A percentile compares a stretch with the other conserved stretches of the same genome.
Evolutionary conservation across 2,888 invertebrate genomes (phyloP).

Genomic region (Muscina levida): DNA sequence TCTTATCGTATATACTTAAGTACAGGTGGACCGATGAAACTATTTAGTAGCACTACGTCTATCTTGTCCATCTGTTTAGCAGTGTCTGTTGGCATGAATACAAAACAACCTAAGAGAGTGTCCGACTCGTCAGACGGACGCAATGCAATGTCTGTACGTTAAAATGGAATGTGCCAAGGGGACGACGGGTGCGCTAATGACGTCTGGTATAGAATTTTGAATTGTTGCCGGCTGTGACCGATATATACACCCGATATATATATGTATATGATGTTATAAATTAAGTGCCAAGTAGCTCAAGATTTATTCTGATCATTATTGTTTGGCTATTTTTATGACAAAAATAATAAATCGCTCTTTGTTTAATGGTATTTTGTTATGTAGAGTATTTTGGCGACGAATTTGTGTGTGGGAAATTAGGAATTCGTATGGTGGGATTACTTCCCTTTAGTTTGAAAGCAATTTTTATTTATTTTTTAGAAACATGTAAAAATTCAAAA

Average conservation of each 20-base stretch:
- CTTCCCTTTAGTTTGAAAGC: slow-evolving; percentile 3
- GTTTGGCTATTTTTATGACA: not conserved
- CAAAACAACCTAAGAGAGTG: too few species aligned
- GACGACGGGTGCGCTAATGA: not conserved
- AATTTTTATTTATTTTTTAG: not conserved
- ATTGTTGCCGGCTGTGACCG: not conserved
- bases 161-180: too few species aligned
- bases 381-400: too few species aligned
- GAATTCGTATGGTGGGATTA: not conserved
- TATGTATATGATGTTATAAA: not conserved
- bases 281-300: not conserved
- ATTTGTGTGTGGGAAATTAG: not conserved
- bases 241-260: not conserved
- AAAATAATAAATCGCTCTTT: not conserved
- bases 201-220: slow-evolving; percentile 5
- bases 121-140: too few species aligned
- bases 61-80: not conserved
- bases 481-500: slow-evolving; percentile 16
- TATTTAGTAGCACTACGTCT: too few species aligned
- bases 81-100: too few species aligned
- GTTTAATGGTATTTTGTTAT: too few species aligned
- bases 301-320: not conserved
- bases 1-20: not conserved
- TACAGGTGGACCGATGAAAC: too few species aligned
- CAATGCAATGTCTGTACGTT: too few species aligned